These are phyloP conservation scores for Melangyna quadrimaculata DNA, from an alignment of 2,888 invertebrate species.

Conservation along the genomic window DNA sequence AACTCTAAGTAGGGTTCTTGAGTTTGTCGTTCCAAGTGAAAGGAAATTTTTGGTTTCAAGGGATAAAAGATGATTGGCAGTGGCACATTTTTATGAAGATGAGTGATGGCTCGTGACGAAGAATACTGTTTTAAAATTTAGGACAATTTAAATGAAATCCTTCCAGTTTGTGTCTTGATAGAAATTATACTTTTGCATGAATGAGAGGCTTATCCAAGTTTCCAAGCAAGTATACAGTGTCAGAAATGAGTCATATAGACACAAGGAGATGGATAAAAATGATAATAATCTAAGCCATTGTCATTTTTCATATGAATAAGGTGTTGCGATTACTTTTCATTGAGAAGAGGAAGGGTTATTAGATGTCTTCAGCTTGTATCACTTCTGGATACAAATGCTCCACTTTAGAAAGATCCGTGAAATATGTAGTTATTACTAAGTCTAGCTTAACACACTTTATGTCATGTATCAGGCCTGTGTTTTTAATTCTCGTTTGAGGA, in stretches of 20 bases:
- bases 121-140: slow-evolving; percentile 52
- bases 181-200: slow-evolving; percentile 28
- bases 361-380: too few relatives aligned
- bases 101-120: slow-evolving; percentile 66
- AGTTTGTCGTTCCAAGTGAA: slow-evolving; percentile 18
- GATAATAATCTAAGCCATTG: slow-evolving; percentile 41
- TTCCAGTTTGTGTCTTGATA: slow-evolving; percentile 29
- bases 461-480: background rate
- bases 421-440: too few relatives aligned
- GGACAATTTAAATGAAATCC: slow-evolving; percentile 36
- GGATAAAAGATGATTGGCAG: background rate
- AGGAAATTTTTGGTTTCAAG: slow-evolving; percentile 19
- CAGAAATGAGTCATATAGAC: background rate
- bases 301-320: background rate
- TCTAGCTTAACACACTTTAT: too few relatives aligned
- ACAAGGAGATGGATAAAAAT: background rate
- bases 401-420: too few relatives aligned
- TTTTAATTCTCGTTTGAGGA: background rate
- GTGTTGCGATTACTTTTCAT: too few relatives aligned
- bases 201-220: background rate
- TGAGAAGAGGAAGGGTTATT: too few relatives aligned
- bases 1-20: slow-evolving; percentile 62
- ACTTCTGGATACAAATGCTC: too few relatives aligned
- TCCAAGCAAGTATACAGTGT: too few relatives aligned
- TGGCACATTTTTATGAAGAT: slow-evolving; percentile 20